These are phyloP conservation scores for Parnassius smintheus DNA, from an alignment of 2,888 invertebrate species.

Conservation along the genomic window DNA sequence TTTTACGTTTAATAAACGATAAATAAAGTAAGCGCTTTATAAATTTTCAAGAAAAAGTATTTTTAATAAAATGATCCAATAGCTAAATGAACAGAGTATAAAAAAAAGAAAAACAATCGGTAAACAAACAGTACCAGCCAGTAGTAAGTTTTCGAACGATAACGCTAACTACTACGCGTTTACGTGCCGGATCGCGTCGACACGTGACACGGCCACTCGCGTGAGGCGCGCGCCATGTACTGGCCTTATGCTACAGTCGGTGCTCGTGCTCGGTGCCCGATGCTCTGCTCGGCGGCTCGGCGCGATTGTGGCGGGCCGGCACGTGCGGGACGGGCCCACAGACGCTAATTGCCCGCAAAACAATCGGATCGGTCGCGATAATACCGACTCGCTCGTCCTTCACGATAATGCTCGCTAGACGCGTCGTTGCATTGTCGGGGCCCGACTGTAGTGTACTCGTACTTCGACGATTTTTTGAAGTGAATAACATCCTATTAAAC, in stretches of 20 bases:
- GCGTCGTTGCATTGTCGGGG: conserved; percentile 43
- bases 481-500: too few species aligned
- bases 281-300: conserved; percentile 22
- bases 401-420: conserved; percentile 43
- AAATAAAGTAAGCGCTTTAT: too few species aligned
- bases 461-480: too few species aligned
- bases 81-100: not conserved
- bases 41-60: too few species aligned
- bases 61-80: not conserved
- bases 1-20: too few species aligned
- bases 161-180: conserved; percentile 14
- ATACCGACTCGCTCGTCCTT: conserved; percentile 54
- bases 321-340: conserved; percentile 58
- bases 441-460: too few species aligned
- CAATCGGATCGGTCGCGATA: conserved; percentile 65
- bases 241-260: conserved; percentile 41
- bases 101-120: not conserved
- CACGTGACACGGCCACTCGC: conserved; percentile 64
- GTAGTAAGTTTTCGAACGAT: conserved; percentile 28
- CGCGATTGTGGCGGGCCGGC: conserved; percentile 47
- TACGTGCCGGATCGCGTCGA: conserved; percentile 13
- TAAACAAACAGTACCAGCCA: conserved; percentile 45
- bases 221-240: conserved; percentile 73
- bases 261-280: not conserved
- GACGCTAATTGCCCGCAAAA: conserved; percentile 78